phyloP scores from a whole-genome alignment of 2,797 vertebrate genomes.

The Limosa lapponica region DNA sequence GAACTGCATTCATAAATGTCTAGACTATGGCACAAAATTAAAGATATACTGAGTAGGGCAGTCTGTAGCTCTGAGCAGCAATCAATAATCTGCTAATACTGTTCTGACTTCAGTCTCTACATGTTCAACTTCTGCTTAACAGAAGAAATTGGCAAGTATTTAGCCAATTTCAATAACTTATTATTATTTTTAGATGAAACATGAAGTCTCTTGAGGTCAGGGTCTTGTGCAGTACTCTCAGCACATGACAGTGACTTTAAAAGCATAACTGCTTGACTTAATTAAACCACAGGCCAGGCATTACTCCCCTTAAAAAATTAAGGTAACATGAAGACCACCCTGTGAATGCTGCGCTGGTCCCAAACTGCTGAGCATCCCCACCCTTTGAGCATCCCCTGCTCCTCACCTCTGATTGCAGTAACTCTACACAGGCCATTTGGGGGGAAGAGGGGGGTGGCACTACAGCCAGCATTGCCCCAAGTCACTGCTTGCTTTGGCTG shows the following conservation, averaged over 20 bases:
- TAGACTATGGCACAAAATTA: not conserved
- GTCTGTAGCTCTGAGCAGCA: not conserved
- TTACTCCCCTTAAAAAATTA: not conserved
- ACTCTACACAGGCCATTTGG: not conserved
- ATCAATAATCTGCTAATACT: not conserved
- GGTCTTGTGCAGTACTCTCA: not conserved
- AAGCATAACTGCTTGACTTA: not conserved
- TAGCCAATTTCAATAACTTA: not conserved
- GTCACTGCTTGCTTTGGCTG: not conserved
- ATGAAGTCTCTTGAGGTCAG: not conserved
- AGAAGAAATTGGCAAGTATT: not conserved
- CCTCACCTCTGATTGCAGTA: not conserved
- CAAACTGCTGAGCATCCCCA: too few species aligned
- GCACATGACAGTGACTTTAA: not conserved
- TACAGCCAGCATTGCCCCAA: rapidly evolving
- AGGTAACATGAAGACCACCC: not conserved
- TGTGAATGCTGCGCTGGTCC: not conserved
- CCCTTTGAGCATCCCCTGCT: not conserved
- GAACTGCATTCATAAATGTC: not conserved
- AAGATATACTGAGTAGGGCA: not conserved
- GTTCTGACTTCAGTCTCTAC: not conserved
- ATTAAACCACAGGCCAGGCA: not conserved
- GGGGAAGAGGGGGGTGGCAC: too few species aligned
- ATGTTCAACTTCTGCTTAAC: not conserved
- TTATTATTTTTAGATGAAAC: not conserved